Evolutionary conservation across 2,888 invertebrate genomes (phyloP).

Genomic region (Liodrosophila aerea): DNA sequence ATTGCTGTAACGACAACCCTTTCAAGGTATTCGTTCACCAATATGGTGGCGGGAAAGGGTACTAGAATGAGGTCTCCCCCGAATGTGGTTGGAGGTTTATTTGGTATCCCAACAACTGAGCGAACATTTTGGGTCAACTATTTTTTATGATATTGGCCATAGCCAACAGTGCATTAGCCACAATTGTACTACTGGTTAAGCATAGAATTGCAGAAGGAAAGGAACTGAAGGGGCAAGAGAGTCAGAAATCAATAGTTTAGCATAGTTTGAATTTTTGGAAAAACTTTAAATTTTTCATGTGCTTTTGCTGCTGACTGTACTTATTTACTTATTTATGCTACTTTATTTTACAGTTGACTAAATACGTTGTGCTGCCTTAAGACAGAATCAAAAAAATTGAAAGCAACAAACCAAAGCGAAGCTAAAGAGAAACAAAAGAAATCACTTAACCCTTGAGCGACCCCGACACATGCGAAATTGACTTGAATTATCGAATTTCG

Average conservation of each 20-base stretch:
- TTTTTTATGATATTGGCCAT: conserved; percentile 41
- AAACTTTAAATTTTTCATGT: conserved; percentile 51
- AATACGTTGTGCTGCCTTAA: conserved; percentile 40
- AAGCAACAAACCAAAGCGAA: neutral
- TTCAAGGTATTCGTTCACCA: conserved; percentile 43
- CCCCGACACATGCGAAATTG: conserved; percentile 71
- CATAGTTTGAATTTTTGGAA: conserved; percentile 33
- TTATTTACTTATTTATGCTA: conserved; percentile 63
- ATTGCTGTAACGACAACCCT: conserved; percentile 57
- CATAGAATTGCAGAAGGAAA: neutral
- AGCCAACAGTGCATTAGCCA: conserved; percentile 48
- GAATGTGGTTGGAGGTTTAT: conserved; percentile 16
- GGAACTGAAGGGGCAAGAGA: neutral
- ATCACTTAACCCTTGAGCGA: conserved; percentile 74
- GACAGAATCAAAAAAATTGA: conserved; percentile 10
- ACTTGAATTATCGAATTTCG: conserved; percentile 73
- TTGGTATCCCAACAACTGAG: conserved; percentile 47
- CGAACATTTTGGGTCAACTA: conserved; percentile 54
- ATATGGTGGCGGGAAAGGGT: neutral
- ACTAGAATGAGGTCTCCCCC: neutral
- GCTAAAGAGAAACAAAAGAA: conserved; percentile 57
- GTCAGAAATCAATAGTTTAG: conserved; percentile 47
- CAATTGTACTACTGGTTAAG: neutral
- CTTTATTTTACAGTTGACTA: conserved; percentile 69
- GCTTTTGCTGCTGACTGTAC: conserved; percentile 19